Percentiles rank a stretch among this genome's conserved stretches.
phyloP scores from a whole-genome alignment of 2,888 invertebrate species.

The Hydropsyche betteni region DNA sequence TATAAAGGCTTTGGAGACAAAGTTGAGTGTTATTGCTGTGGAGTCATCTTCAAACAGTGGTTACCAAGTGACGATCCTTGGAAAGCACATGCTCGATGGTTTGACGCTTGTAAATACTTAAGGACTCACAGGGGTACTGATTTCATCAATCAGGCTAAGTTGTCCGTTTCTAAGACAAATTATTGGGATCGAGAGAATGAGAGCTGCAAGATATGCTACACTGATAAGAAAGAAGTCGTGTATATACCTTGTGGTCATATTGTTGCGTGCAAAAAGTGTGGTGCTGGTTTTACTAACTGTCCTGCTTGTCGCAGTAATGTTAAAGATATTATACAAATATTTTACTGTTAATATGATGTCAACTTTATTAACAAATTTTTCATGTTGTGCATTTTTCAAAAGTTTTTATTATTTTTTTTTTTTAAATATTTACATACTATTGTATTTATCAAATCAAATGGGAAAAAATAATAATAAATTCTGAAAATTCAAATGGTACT shows the following conservation, averaged over 20 bases:
- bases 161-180: not conserved
- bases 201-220: conserved; percentile 39
- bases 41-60: conserved; percentile 33
- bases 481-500: not conserved
- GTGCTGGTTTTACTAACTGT: conserved; percentile 9
- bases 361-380: not conserved
- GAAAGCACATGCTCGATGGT: conserved; percentile 36
- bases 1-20: conserved; percentile 34
- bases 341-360: not conserved
- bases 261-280: conserved; percentile 30
- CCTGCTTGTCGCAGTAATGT: not conserved
- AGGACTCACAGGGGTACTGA: conserved; percentile 8
- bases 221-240: conserved; percentile 1
- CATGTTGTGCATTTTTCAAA: not conserved
- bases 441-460: no score
- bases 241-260: conserved; percentile 41
- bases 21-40: conserved; percentile 38
- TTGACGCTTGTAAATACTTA: conserved; percentile 30
- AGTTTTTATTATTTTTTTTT: not conserved
- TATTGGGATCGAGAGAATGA: not conserved
- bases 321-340: not conserved
- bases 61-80: conserved; percentile 36
- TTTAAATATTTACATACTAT: no score
- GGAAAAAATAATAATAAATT: no score
- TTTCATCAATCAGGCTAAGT: not conserved